phyloP scores from a whole-genome alignment of 2,888 invertebrate species.

The Lamellibrachia columna region DNA sequence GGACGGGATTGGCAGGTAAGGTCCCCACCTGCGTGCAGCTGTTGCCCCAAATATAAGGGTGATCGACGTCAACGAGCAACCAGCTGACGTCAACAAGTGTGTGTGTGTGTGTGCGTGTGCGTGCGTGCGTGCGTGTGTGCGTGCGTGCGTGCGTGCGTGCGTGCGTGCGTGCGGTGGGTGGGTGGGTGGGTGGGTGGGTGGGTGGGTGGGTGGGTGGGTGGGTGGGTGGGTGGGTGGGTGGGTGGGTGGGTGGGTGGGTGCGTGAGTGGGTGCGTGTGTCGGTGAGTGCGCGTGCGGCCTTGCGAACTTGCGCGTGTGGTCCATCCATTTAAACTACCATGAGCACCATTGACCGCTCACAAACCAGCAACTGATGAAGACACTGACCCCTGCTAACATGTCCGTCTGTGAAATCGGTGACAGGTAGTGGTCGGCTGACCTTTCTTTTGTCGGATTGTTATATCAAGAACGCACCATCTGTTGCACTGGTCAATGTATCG shows the following conservation, averaged over 20 bases:
- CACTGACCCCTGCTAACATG: background rate
- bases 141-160: background rate
- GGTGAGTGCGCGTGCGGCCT: background rate
- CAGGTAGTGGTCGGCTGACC: background rate
- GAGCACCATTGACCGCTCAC: background rate
- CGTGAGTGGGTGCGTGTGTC: background rate
- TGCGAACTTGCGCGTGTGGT: background rate
- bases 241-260: background rate
- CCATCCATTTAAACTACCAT: background rate
- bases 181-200: background rate
- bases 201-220: background rate
- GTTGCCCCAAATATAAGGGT: background rate
- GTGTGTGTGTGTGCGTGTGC: background rate
- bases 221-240: background rate
- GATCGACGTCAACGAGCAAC: background rate
- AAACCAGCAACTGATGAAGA: background rate
- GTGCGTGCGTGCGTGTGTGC: background rate
- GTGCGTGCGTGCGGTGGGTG: background rate
- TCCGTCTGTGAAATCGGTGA: background rate
- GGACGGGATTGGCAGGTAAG: background rate
- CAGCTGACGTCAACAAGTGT: no score
- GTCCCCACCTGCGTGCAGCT: background rate
- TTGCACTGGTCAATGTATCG: background rate
- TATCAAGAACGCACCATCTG: background rate
- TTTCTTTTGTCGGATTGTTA: background rate